A percentile compares a stretch with the other conserved stretches of the same genome.
Conservation (phyloP, 2,113 vertebrate genomes). For the Orycteropus afer region DNA sequence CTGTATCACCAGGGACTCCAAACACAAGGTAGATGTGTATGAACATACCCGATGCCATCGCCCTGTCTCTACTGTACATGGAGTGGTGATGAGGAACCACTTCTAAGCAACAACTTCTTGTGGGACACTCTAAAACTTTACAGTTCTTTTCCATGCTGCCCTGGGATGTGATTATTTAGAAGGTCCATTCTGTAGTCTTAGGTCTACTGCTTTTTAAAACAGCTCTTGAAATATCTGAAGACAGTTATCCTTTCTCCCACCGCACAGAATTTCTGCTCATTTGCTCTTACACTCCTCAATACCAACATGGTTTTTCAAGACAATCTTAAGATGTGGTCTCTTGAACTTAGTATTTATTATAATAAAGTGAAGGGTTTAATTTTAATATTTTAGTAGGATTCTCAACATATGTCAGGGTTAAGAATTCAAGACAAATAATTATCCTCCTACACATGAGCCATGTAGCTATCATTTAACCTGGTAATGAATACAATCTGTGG, state of each 20-base stretch:
- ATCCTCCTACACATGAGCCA: background rate
- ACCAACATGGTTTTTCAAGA: background rate
- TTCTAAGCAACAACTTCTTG: background rate
- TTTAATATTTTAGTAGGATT: background rate
- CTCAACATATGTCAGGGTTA: background rate
- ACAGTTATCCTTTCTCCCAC: background rate
- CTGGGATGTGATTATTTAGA: background rate
- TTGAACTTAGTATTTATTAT: background rate
- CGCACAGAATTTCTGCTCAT: background rate
- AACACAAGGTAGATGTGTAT: background rate
- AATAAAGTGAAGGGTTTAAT: background rate
- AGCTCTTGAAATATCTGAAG: background rate
- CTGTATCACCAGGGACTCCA: background rate
- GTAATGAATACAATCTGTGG: background rate
- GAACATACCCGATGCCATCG: background rate
- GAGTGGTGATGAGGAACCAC: fast-evolving
- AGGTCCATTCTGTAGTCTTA: background rate
- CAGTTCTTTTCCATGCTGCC: background rate
- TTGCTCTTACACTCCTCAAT: background rate
- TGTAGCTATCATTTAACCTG: background rate
- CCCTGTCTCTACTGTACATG: fast-evolving
- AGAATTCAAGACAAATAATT: background rate
- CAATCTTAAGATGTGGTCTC: background rate
- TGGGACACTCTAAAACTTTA: fast-evolving
- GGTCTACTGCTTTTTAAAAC: background rate